Conservation (phyloP, 2,113 vertebrate species). For the Percina caprodes region DNA sequence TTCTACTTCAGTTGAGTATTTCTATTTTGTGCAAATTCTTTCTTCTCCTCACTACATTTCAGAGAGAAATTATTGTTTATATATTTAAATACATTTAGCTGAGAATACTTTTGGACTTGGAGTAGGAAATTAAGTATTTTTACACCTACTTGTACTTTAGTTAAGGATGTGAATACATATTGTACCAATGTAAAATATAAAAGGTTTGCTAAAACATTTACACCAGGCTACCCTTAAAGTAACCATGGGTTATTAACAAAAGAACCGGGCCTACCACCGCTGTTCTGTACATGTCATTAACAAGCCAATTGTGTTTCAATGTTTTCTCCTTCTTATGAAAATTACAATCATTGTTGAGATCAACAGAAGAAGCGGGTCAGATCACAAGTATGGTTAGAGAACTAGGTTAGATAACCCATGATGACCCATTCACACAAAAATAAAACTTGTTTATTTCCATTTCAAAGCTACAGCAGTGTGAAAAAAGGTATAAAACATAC, state of each 20-base stretch:
- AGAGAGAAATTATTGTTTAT: not conserved
- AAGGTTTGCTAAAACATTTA: not conserved
- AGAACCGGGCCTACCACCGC: not conserved
- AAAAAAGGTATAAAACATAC: not conserved
- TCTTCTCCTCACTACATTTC: not conserved
- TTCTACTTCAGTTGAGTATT: not conserved
- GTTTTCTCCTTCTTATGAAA: not conserved
- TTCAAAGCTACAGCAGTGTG: not conserved
- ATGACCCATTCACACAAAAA: constrained; percentile 3
- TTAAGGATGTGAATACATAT: not conserved
- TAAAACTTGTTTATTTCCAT: constrained; percentile 6
- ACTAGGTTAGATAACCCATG: not conserved
- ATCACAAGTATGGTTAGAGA: not conserved
- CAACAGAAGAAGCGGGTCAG: not conserved
- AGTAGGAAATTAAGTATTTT: not conserved
- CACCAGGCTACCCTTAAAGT: not conserved
- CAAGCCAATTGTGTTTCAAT: not conserved
- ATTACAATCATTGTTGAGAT: not conserved
- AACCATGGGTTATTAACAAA: not conserved
- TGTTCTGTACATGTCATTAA: not conserved
- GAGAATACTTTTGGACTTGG: not conserved
- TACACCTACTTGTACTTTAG: not conserved
- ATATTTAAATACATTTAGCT: not conserved
- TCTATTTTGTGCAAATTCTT: not conserved
- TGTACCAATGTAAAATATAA: too few species aligned